Evolutionary conservation across 2,113 vertebrate genomes (phyloP).

Genomic region (Ophiodon elongatus): DNA sequence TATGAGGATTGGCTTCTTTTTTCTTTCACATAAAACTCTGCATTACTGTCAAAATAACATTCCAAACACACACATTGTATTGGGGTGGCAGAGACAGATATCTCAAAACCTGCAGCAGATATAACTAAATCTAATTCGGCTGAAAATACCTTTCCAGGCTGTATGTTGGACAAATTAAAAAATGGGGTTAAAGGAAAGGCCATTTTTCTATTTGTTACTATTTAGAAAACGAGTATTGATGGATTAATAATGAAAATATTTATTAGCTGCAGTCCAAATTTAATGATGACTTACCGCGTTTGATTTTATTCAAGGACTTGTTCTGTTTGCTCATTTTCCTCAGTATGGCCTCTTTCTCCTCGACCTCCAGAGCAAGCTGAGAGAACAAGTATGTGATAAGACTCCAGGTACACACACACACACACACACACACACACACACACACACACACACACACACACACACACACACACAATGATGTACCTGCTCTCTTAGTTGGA

Average conservation of each 20-base stretch:
- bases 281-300: conserved; percentile 76
- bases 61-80: neutral
- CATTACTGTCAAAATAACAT: neutral
- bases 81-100: neutral
- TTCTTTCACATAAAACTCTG: neutral
- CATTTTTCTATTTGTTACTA: neutral
- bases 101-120: neutral
- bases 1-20: neutral
- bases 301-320: conserved; percentile 82
- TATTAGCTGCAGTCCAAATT: neutral
- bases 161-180: neutral
- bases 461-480: neutral
- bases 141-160: neutral
- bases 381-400: neutral
- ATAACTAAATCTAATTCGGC: neutral
- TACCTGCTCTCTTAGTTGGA: conserved; percentile 83
- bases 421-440: neutral
- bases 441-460: conserved; percentile 7
- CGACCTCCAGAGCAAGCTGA: conserved; percentile 77
- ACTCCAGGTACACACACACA: neutral
- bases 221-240: neutral
- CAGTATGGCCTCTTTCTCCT: conserved; percentile 78
- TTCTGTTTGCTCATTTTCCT: conserved; percentile 76
- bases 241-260: neutral
- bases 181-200: neutral